Percentiles rank a stretch among this genome's conserved stretches.
phyloP scores from a whole-genome alignment of 2,888 invertebrate genomes.

The Nebria salina region DNA sequence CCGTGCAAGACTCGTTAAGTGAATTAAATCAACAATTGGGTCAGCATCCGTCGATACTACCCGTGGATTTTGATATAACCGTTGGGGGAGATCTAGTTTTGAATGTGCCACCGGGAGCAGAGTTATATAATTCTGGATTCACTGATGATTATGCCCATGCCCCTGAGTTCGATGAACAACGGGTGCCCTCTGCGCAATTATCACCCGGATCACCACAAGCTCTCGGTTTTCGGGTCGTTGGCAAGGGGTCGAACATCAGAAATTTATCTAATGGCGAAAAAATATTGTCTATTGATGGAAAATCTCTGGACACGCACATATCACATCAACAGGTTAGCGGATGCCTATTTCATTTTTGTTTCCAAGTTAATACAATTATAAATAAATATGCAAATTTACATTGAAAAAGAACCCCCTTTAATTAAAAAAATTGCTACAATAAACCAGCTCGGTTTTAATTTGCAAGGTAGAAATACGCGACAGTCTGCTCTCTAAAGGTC shows the following conservation, averaged over 20 bases:
- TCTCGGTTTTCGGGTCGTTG: constrained; percentile 75
- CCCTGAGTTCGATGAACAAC: constrained; percentile 78
- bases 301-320: constrained; percentile 79
- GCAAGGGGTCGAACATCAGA: constrained; percentile 56
- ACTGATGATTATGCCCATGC: constrained; percentile 59
- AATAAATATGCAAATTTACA: no score
- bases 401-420: constrained; percentile 40
- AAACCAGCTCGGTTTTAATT: no score
- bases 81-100: constrained; percentile 76
- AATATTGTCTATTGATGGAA: constrained; percentile 84
- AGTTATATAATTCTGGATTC: constrained; percentile 68
- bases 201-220: constrained; percentile 77
- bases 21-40: constrained; percentile 87
- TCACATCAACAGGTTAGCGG: constrained; percentile 78
- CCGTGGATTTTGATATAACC: constrained; percentile 93
- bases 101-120: constrained; percentile 70
- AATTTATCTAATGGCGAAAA: constrained; percentile 81
- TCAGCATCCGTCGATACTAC: constrained; percentile 91
- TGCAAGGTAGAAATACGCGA: no score
- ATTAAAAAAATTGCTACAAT: background rate
- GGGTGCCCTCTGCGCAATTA: constrained; percentile 80
- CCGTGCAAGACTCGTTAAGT: constrained; percentile 88
- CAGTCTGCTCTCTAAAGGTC: no score
- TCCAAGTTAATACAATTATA: no score
- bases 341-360: no score